Base-by-base conservation (phyloP, 2,797 vertebrate genomes). In the Scleropages formosus region DNA sequence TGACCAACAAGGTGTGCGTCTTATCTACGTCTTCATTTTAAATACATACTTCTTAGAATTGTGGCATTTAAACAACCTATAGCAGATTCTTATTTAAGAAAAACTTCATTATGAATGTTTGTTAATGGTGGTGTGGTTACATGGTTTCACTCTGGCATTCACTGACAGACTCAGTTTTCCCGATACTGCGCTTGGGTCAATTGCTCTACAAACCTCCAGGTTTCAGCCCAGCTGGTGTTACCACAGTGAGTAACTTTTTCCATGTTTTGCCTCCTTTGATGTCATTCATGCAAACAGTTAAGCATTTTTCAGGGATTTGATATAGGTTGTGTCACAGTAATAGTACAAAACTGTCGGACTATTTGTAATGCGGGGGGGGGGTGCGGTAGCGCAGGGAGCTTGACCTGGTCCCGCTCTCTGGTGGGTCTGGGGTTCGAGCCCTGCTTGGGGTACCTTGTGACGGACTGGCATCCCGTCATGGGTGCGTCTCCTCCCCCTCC, bases 201-300 rank as follows among this genome's bases (percentile, higher is more conserved):
- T 84, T 99, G 97, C 83, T 97, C 96, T 0, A 94, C 95, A 63
- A 92, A 99, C 88, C 88, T 99, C 82, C 94, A 94, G 79, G 85
- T 98, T 79, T 93, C 92, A 78, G 94, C 94, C 78, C 90, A 89
- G 81, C 84, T 96, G 60, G 88, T 85, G 78, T 92, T 96, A 85
- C 92, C 91, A 47, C 90, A 93, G 97, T 99, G 94, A 94, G 96
- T 93, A 56, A 73, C n/a, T n/a, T n/a, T n/a, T n/a, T n/a, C n/a
- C 6, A 39, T 39, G 31, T 31, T 39, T 39, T 39, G 2, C 6
- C 2, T 39, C 39, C 31, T 2, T 2, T 6, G 6, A 6, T 39
- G 31, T 39, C 31, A 39, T 39, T 39, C 31, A 39, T 39, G 31
- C 39, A 31, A 39, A 39, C 31, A 39, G 31, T 31, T 39, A 6